A percentile compares a stretch with the other conserved stretches of the same genome.
These are phyloP conservation scores for Ophioninae sp. DNA, from an alignment of 2,888 invertebrate species.

Conservation along the genomic window DNA sequence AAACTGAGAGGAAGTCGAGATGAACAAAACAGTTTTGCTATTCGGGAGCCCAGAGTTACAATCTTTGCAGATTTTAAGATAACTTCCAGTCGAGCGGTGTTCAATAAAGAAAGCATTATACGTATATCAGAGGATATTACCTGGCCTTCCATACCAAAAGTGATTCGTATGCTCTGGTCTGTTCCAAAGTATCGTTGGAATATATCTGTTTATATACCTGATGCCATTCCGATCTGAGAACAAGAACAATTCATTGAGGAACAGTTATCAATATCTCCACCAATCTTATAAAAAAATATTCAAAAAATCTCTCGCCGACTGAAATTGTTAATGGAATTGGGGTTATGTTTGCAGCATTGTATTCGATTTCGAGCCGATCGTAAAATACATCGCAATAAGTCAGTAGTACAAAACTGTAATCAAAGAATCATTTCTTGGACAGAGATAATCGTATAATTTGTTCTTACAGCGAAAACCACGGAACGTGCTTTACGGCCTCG, in stretches of 20 bases:
- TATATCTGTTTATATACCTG: slow-evolving; percentile 75
- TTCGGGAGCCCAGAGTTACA: not conserved
- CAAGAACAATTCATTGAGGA: slow-evolving; percentile 6
- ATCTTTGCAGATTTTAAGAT: not conserved
- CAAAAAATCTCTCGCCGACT: not conserved
- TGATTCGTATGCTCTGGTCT: slow-evolving; percentile 73
- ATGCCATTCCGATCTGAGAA: slow-evolving; percentile 75
- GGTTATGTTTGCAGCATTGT: slow-evolving; percentile 22
- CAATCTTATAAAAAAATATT: not conserved
- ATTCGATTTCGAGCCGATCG: not conserved
- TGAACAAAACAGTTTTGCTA: not conserved
- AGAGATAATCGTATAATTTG: slow-evolving; percentile 5
- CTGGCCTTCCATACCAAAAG: slow-evolving; percentile 78
- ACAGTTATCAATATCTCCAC: not conserved
- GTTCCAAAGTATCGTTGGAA: slow-evolving; percentile 72
- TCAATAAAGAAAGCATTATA: not conserved
- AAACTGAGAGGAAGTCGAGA: not conserved
- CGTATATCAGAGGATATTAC: slow-evolving; percentile 61
- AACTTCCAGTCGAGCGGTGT: not conserved
- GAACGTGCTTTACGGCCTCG: slow-evolving; percentile 70
- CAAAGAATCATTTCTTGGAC: not conserved
- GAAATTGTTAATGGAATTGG: not conserved
- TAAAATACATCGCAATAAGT: not conserved
- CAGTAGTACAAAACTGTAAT: slow-evolving; percentile 4
- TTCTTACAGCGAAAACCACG: slow-evolving; percentile 76